Evolutionary conservation across 1,140 invertebrate genomes (phyloP), one percentile per base, ranked within the genome.

Genomic region (Panagrolaimus sp.): DNA sequence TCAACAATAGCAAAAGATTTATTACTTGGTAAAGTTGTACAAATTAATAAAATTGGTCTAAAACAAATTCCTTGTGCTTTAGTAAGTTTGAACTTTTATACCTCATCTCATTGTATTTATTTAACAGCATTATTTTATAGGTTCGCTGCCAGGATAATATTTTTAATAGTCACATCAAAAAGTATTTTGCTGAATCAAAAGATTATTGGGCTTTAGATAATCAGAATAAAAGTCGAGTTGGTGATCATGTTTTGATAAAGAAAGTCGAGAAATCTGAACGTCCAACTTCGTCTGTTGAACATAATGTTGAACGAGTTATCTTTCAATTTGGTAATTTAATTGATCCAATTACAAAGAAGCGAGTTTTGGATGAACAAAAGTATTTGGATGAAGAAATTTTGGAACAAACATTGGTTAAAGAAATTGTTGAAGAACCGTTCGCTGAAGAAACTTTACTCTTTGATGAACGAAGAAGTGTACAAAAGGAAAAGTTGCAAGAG

Each of bases 1-100:
- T 8, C 52, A n/a, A 14, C 52, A 21, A 28, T 21, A 21, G 52
- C 21, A 12, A 58, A 58, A 58, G 52, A 58, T 21, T 28, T 58
- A 14, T 28, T 58, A 21, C 52, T 58, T 28, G 52, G 52, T 26
- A 58, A 58, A 17, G 52, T 58, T 21, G 52, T 58, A 12, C 52
- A 58, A 58, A 58, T 58, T n/a, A 58, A 58, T 28, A 58, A 58
- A 17, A 58, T 58, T 28, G 52, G 52, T n/a, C 21, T 58, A 1
- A 58, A 58, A 58, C 52, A 58, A 28, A 58, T 58, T 58, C 52
- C 52, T 0, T 26, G 21, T 58, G 52, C 52, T 58, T 58, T 58
- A n/a, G 52, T 58, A 58, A 58, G 52, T 17, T 28, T 58, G n/a
- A n/a, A 21, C 21, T 26, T 28, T 58, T n/a, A 58, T 21, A 9